phyloP scores from a whole-genome alignment of 2,888 invertebrate genomes.

The Embidobia sp. region DNA sequence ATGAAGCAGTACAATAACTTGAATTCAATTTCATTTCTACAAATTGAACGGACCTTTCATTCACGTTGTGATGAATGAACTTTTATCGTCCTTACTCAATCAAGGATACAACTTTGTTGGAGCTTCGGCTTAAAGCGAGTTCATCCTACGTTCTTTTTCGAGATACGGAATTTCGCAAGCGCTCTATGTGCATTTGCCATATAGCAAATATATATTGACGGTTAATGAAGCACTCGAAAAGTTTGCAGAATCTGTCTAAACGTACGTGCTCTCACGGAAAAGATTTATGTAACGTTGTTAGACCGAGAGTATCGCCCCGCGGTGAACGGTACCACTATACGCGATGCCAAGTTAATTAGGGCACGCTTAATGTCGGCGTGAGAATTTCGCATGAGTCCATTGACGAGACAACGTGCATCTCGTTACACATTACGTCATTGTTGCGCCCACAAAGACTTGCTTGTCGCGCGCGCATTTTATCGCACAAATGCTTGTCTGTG shows the following conservation, averaged over 20 bases:
- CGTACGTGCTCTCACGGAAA: slow-evolving; percentile 43
- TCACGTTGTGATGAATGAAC: too few species aligned
- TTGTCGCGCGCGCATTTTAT: too few species aligned
- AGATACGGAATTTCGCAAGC: neutral
- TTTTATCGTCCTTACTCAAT: too few species aligned
- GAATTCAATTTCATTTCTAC: too few species aligned
- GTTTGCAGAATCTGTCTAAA: slow-evolving; percentile 19
- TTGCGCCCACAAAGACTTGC: slow-evolving; percentile 3
- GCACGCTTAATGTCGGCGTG: slow-evolving; percentile 44
- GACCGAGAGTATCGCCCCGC: slow-evolving; percentile 27
- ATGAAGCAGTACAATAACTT: too few species aligned
- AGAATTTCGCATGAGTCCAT: slow-evolving; percentile 46
- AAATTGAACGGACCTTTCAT: too few species aligned
- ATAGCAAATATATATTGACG: too few species aligned
- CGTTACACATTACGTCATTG: slow-evolving; percentile 37
- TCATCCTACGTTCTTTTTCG: slow-evolving; percentile 2
- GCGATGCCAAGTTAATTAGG: slow-evolving; percentile 54
- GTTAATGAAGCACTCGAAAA: slow-evolving; percentile 24
- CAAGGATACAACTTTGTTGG: too few species aligned
- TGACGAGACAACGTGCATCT: slow-evolving; percentile 35
- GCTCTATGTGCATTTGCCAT: slow-evolving; percentile 19
- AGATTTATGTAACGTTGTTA: slow-evolving; percentile 45
- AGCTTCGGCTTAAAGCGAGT: neutral
- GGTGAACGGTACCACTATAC: slow-evolving; percentile 25
- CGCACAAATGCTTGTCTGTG: too few species aligned